phyloP scores from a whole-genome alignment of 2,113 vertebrate genomes.

The Stictonetta naevosa region DNA sequence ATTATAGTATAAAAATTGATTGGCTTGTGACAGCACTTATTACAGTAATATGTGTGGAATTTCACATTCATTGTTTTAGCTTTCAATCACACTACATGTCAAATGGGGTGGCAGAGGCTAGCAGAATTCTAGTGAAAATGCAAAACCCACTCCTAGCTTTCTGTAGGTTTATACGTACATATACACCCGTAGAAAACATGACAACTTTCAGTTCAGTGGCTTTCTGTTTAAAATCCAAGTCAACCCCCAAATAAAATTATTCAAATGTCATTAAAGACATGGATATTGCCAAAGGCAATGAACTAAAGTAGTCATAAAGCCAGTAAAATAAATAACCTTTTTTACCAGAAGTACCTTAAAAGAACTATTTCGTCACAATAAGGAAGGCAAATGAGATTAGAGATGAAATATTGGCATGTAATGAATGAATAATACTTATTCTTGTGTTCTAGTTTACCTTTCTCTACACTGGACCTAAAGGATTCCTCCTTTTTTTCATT shows the following conservation, averaged over 20 bases:
- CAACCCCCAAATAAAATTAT: background rate
- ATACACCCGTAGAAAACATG: background rate
- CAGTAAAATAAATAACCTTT: background rate
- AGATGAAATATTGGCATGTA: background rate
- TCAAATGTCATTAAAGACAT: background rate
- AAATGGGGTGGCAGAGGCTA: background rate
- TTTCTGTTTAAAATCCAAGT: background rate
- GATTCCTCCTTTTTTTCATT: background rate
- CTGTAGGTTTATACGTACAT: background rate
- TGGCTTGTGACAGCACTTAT: conserved; percentile 10
- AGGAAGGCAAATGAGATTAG: background rate
- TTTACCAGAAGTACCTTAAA: background rate
- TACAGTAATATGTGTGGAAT: conserved; percentile 9
- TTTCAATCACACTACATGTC: background rate
- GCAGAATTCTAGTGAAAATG: background rate
- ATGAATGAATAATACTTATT: background rate
- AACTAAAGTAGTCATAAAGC: background rate
- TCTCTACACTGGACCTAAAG: background rate
- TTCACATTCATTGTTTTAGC: conserved; percentile 3
- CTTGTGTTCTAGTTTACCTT: background rate
- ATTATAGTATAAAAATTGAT: conserved; percentile 43
- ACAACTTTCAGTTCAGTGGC: background rate
- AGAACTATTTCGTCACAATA: background rate
- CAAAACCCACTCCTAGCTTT: background rate
- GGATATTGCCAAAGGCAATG: background rate